phyloP scores from a whole-genome alignment of 2,113 vertebrate genomes.

The Dendropsophus ebraccatus region DNA sequence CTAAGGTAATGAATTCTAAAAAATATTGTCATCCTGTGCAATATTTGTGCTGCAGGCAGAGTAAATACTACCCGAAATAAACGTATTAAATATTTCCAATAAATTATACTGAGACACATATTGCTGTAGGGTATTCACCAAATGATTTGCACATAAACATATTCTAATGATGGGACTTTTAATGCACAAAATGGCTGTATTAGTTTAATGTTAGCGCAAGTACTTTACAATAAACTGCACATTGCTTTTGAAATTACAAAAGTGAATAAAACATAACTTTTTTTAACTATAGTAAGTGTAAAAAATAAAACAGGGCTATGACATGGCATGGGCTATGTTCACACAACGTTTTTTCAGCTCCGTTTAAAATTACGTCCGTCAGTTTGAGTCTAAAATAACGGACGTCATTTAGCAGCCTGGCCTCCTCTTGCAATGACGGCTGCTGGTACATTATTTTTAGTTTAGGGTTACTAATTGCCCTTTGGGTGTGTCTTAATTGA shows the following conservation, averaged over 20 bases:
- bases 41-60: slow-evolving; percentile 45
- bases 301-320: too few relatives aligned
- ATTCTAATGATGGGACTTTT: neutral
- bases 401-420: too few relatives aligned
- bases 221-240: neutral
- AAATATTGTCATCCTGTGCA: slow-evolving; percentile 22
- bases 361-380: too few relatives aligned
- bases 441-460: too few relatives aligned
- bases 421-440: too few relatives aligned
- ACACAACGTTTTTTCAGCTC: too few relatives aligned
- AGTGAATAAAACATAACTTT: neutral
- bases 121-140: slow-evolving; percentile 21
- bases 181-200: slow-evolving; percentile 9
- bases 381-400: too few relatives aligned
- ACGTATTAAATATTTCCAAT: slow-evolving; percentile 29
- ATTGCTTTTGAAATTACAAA: neutral
- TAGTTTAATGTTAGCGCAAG: neutral
- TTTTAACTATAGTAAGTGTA: neutral
- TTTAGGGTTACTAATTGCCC: too few relatives aligned
- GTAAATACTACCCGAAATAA: slow-evolving; percentile 25
- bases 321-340: too few relatives aligned
- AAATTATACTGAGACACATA: slow-evolving; percentile 23
- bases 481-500: too few relatives aligned
- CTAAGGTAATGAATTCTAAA: slow-evolving; percentile 39
- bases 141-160: slow-evolving; percentile 33